Evolutionary conservation across 2,888 invertebrate species (phyloP).

Genomic region (Oxyteleia sp.): DNA sequence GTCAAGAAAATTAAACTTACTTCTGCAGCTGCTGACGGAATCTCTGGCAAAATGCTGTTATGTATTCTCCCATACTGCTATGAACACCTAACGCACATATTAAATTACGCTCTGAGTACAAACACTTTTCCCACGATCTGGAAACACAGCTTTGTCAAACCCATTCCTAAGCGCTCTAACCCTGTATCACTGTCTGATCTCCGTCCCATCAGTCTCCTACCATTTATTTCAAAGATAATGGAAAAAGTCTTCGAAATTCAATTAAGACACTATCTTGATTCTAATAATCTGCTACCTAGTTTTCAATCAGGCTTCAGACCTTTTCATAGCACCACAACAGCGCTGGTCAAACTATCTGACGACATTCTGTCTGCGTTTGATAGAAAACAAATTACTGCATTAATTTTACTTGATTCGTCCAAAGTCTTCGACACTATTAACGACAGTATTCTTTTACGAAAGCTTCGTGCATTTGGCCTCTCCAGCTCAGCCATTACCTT

Average conservation of each 20-base stretch:
- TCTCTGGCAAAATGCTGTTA: not conserved
- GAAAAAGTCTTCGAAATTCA: not conserved
- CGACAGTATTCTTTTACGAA: not conserved
- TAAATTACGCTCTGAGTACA: not conserved
- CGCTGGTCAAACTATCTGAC: not conserved
- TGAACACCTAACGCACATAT: not conserved
- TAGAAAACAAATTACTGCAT: not conserved
- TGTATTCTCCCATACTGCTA: not conserved
- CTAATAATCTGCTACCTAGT: not conserved
- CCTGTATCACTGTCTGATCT: not conserved
- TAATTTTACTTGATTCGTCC: not conserved
- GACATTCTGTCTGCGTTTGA: not conserved
- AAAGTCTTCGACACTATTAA: conserved; percentile 7
- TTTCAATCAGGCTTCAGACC: conserved; percentile 11
- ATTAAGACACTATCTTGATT: not conserved
- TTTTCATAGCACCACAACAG: not conserved
- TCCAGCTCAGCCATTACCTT: no score
- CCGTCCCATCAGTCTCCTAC: not conserved
- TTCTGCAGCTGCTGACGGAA: not conserved
- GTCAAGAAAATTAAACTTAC: not conserved
- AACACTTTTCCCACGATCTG: not conserved
- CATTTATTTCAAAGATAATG: not conserved
- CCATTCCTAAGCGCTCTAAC: not conserved
- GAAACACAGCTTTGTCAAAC: not conserved
- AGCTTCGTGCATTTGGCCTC: not conserved